phyloP scores from a whole-genome alignment of 1,140 invertebrate species.

The Cyclargus thomasi region DNA sequence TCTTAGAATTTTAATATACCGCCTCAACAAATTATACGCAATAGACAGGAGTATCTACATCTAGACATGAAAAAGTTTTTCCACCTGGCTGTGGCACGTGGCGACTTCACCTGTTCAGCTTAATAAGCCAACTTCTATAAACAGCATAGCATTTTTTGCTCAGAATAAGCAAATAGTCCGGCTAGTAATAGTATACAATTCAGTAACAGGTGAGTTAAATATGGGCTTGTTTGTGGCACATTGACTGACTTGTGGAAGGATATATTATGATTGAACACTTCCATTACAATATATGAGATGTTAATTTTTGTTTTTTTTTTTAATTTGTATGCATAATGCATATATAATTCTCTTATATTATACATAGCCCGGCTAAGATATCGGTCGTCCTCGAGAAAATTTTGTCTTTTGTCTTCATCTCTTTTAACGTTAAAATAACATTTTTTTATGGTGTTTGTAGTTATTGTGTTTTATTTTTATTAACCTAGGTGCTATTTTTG shows the following conservation, averaged over 20 bases:
- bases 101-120: conserved; percentile 52
- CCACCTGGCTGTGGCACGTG: conserved; percentile 51
- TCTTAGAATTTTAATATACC: not conserved
- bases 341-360: too few species aligned
- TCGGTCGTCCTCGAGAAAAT: too few species aligned
- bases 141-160: conserved; percentile 36
- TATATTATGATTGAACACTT: not conserved
- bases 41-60: not conserved
- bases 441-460: too few species aligned
- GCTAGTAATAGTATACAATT: conserved; percentile 21
- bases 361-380: too few species aligned
- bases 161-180: conserved; percentile 20
- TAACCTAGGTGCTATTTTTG: too few species aligned
- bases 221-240: conserved; percentile 5
- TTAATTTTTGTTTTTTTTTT: too few species aligned
- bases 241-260: not conserved
- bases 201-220: conserved; percentile 17
- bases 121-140: conserved; percentile 23
- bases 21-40: not conserved
- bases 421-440: too few species aligned
- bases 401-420: too few species aligned
- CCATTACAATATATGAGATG: too few species aligned
- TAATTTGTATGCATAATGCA: too few species aligned
- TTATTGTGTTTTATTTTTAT: too few species aligned
- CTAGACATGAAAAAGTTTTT: conserved; percentile 25